Conservation (phyloP, 2,113 vertebrate species). For the Dasyprocta punctata region DNA sequence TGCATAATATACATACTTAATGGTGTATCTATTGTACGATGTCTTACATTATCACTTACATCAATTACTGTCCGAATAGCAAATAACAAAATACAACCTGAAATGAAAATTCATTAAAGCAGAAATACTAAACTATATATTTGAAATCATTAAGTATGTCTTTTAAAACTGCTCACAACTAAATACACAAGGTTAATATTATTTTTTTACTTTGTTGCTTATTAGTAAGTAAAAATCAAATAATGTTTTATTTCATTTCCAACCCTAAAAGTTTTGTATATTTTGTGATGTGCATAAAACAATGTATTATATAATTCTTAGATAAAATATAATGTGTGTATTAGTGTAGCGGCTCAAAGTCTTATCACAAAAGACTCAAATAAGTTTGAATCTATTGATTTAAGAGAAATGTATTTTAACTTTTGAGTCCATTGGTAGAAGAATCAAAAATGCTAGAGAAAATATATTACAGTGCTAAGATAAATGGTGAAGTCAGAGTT, state of each 20-base stretch:
- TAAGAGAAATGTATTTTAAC: neutral
- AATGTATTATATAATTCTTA: neutral
- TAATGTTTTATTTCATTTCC: neutral
- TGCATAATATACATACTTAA: neutral
- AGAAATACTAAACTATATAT: neutral
- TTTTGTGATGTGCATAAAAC: neutral
- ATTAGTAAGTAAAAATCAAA: conserved; percentile 1
- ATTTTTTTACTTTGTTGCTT: neutral
- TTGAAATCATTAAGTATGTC: neutral
- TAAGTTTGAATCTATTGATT: neutral
- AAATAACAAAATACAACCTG: neutral
- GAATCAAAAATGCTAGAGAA: neutral
- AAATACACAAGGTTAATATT: neutral
- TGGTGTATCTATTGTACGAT: neutral
- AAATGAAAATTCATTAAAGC: neutral
- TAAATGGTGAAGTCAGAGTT: neutral
- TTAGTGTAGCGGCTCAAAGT: neutral
- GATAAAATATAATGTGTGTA: neutral
- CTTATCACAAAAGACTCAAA: neutral
- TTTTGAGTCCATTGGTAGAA: neutral
- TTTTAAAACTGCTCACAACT: neutral
- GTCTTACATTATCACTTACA: neutral
- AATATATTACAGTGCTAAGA: neutral
- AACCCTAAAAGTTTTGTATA: neutral
- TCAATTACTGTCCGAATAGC: neutral